Percentiles rank a stretch among this genome's conserved stretches.
phyloP scores from a whole-genome alignment of 53 echinoderm and acorn worm genomes.

The Apostichopus leukothele region DNA sequence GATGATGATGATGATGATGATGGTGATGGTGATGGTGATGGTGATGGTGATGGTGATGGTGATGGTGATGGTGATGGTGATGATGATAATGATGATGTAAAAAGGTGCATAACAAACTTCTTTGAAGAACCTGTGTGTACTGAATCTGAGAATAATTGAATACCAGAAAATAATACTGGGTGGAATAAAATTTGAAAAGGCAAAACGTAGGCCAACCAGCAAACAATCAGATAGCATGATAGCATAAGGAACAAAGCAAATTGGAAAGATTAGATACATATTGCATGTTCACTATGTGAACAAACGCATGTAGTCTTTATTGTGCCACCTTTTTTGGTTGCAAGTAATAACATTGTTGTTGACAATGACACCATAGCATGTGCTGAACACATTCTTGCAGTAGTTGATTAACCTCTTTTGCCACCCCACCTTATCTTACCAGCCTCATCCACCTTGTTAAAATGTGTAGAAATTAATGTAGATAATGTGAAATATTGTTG shows the following conservation, averaged over 20 bases:
- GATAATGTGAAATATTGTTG: neutral
- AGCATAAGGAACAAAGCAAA: neutral
- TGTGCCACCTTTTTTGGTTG: conserved; percentile 15
- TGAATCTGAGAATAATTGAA: neutral
- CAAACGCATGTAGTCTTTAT: neutral
- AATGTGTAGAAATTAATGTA: conserved; percentile 47
- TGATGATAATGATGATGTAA: neutral
- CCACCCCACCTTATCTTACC: conserved; percentile 1
- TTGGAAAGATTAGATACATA: neutral
- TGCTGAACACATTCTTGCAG: conserved; percentile 26
- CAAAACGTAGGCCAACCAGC: neutral
- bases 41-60: too few species aligned
- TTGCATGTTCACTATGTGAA: conserved; percentile 8
- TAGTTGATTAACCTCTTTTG: conserved; percentile 6
- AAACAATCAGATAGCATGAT: conserved; percentile 8
- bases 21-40: too few species aligned
- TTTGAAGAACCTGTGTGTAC: conserved; percentile 19
- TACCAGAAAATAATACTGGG: neutral
- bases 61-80: too few species aligned
- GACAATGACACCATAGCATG: neutral
- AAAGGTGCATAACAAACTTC: neutral
- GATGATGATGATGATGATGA: too few species aligned
- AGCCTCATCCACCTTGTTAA: neutral
- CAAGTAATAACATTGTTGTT: neutral
- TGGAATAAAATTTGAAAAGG: conserved; percentile 11